Base-by-base conservation (phyloP, 2,113 vertebrate species). In the Lonchura striata region DNA sequence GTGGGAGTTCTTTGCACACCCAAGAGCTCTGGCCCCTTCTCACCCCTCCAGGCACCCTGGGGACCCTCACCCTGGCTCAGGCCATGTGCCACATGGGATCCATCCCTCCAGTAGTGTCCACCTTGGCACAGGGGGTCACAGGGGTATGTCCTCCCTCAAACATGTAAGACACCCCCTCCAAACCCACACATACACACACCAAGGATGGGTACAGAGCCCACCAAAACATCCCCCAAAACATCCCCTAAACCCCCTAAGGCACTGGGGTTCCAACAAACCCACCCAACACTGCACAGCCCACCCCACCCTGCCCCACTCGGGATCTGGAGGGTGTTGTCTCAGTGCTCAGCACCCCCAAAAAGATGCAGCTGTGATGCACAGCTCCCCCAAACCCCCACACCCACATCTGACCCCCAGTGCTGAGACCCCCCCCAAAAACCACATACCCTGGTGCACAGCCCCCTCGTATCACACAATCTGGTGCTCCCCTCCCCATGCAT, bases 271-370 rank as follows among this genome's bases (percentile, higher is more conserved):
- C 77, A n/a, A 31, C 15, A 46, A 44, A 13, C 8, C 9, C 50
- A 20, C 18, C 21, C 50, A 42, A 7, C 0, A 0, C 22, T 6
- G 13, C 56, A 27, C 44, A 54, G 30, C 42, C 21, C 50, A n/a
- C 7, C 23, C n/a, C 59, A 35, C 7, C 27, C 28, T 0, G 0
- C 10, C 24, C n/a, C 24, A 17, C 47, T 39, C 11, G 1, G 53
- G 16, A 7, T 31, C 50, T 68, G 16, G 14, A 35, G 39, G 69
- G 13, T 9, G 39, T 5, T 42, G 22, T n/a, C 56, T 33, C 60
- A 44, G 30, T 11, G 46, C 35, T 54, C 42, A 57, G 20, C 54
- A 47, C 6, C 33, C 74, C 16, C 10, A 22, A 49, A 46, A 53
- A 47, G 13, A 52, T 27, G 44, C 17, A 64, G 24, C 30, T 44